Base-by-base conservation (phyloP, 2,888 invertebrate species). In the Melieria omissa region DNA sequence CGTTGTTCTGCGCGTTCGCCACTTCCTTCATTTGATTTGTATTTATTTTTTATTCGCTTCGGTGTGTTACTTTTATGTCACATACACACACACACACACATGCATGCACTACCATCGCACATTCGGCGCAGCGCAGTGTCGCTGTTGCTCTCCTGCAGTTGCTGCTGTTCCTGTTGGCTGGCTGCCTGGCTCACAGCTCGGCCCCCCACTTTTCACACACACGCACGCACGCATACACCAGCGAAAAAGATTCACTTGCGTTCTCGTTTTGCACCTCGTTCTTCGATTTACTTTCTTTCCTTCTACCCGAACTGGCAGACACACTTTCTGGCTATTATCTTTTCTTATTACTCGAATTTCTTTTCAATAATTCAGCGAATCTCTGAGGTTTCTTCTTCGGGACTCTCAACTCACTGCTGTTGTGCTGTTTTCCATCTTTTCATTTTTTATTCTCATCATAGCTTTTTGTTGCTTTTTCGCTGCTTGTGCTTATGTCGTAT, bases 381-480 rank as follows among this genome's bases (percentile, higher is more conserved):
- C 12, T 42, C 55, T 42, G 42, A n/a, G 14, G 45, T 62, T 52
- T 57, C 49, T 52, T 57, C 49, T 67, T 63, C 57, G 66, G 52
- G 64, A 44, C 60, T 65, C 49, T 66, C 29, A 62, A 63, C 63
- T 74, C 54, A 73, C 73, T 76, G 70, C 72, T 71, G 65, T 73
- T 69, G 66, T 64, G 70, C 55, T 72, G 65, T 55, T 73, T 71
- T 66, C 68, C 71, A 71, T 67, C 60, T 54, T 68, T 65, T 69
- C 54, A 41, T 45, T 14, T 67, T 57, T 70, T n/a, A 46, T 71
- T 47, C 47, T 29, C 7, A 29, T 29, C 29, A 29, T 29, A 29
- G 29, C 29, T 29, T 29, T 29, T 29, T 29, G 29, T 70, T 52
- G 58, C 52, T 47, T 70, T 64, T 63, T 67, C 47, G 47, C 49